Percentiles rank a stretch among this genome's conserved stretches.
These are phyloP conservation scores for Lasioglossum oenotherae DNA, from an alignment of 2,888 invertebrate genomes.

Conservation along the genomic window DNA sequence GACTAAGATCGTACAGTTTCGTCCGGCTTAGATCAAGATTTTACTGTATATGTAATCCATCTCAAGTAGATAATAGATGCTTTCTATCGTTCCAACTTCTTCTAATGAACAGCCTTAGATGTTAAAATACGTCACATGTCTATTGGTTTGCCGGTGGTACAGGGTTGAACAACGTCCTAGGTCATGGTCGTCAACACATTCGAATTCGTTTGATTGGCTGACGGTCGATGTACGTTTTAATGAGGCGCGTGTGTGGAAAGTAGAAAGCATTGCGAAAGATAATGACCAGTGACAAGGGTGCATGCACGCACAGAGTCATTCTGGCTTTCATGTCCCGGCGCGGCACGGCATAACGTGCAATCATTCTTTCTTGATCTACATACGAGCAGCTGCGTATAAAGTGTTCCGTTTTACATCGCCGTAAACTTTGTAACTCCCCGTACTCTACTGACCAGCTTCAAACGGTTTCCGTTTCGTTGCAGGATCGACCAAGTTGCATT, in stretches of 20 bases:
- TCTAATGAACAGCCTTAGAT: not conserved
- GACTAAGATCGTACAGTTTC: too few relatives aligned
- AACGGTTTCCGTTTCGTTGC: not conserved
- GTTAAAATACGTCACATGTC: not conserved
- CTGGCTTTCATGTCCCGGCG: constrained; percentile 46
- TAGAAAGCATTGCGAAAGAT: constrained; percentile 69
- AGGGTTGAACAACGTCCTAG: constrained; percentile 3
- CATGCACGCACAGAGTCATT: constrained; percentile 37
- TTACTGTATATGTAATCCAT: not conserved
- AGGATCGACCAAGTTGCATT: not conserved
- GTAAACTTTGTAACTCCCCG: not conserved
- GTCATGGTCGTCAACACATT: constrained; percentile 55
- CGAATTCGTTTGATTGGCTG: constrained; percentile 53
- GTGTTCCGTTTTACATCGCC: not conserved
- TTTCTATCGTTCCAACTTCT: not conserved
- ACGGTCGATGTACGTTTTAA: constrained; percentile 48
- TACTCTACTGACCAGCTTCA: not conserved
- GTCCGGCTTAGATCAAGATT: not conserved
- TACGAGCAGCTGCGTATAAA: not conserved
- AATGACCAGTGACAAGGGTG: constrained; percentile 55
- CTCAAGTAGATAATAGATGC: not conserved
- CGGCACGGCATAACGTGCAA: constrained; percentile 19
- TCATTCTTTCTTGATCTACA: constrained; percentile 22
- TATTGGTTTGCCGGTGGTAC: not conserved
- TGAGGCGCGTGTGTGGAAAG: constrained; percentile 60